A percentile compares a stretch with the other conserved stretches of the same genome.
These are phyloP conservation scores for Xylocampa areola DNA, from an alignment of 2,888 invertebrate genomes.

Conservation along the genomic window DNA sequence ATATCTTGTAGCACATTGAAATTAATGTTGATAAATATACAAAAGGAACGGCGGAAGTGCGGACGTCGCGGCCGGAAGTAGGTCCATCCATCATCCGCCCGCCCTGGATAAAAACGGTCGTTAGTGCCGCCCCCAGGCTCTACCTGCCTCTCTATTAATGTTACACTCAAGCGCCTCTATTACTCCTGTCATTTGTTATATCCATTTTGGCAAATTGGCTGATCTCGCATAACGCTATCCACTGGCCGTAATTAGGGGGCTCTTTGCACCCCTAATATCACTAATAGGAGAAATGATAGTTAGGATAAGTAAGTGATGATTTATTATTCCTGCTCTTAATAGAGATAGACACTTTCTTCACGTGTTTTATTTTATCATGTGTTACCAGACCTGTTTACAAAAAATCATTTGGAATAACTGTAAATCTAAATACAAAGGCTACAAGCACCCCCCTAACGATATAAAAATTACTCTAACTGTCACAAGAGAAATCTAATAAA, in stretches of 20 bases:
- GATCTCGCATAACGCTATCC: conserved; percentile 73
- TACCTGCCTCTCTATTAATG: conserved; percentile 88
- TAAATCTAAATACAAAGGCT: conserved; percentile 8
- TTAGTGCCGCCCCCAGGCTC: conserved; percentile 77
- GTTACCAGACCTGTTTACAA: not conserved
- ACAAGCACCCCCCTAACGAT: conserved; percentile 18
- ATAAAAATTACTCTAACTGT: conserved; percentile 42
- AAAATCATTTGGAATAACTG: not conserved
- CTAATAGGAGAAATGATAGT: conserved; percentile 55
- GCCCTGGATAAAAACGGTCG: conserved; percentile 89
- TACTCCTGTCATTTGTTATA: conserved; percentile 89
- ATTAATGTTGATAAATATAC: conserved; percentile 88
- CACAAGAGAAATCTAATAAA: conserved; percentile 53
- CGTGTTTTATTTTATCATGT: not conserved
- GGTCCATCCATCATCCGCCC: conserved; percentile 88
- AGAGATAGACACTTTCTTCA: conserved; percentile 2
- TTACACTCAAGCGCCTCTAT: conserved; percentile 88
- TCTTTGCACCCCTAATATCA: conserved; percentile 60
- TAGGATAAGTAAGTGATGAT: conserved; percentile 33
- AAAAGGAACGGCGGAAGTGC: conserved; percentile 80
- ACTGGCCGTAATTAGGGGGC: conserved; percentile 68
- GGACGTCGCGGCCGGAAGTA: conserved; percentile 86
- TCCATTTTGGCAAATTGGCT: conserved; percentile 88
- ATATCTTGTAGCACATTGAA: conserved; percentile 80
- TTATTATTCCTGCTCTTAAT: conserved; percentile 25